Base-by-base conservation (phyloP, 2,888 invertebrate genomes). In the Ochropacha duplaris region DNA sequence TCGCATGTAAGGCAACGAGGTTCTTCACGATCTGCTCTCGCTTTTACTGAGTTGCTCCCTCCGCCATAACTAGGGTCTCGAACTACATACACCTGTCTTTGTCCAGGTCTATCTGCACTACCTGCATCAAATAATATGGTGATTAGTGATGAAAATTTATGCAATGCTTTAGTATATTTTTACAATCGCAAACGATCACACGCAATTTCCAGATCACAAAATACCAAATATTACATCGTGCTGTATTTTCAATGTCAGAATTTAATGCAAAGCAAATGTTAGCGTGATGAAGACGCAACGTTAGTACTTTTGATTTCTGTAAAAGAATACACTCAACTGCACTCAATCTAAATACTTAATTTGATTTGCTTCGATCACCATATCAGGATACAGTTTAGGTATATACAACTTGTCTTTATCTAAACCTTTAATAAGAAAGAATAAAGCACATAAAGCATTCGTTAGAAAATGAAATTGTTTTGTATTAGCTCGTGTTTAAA, bases 1-100 rank as follows among this genome's bases (percentile, higher is more conserved):
- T 97, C 96, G 87, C 98, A 98, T 1, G 98, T 98, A 72, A 98
- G 94, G 88, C 98, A 98, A 69, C 95, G 94, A 22, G 97, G 96
- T 77, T 96, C 96, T 73, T 93, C 94, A 73, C 96, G 94, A 55
- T 91, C 92, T 1, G 92, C 92, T 2, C 92, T 77, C 12, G 90
- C 90, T 58, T 83, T 79, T 52, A 92, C 92, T 0, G 92, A 91
- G 75, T 92, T 92, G 61, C 92, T 92, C 19, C 88, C 89, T 0
- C 92, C 91, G 64, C 96, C 95, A 61, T 94, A 94, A 61, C 94
- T 93, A 49, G 96, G 96, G 86, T 97, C 97, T 64, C 95, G 94
- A 54, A 97, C 96, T 57, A 97, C 96, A 88, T 97, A 98, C 62
- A 98, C 94, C 90, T 98, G 98, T 72, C 95, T 94, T 85, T 98